Base-by-base conservation (phyloP, 2,113 vertebrate species). In the Strix aluco region DNA sequence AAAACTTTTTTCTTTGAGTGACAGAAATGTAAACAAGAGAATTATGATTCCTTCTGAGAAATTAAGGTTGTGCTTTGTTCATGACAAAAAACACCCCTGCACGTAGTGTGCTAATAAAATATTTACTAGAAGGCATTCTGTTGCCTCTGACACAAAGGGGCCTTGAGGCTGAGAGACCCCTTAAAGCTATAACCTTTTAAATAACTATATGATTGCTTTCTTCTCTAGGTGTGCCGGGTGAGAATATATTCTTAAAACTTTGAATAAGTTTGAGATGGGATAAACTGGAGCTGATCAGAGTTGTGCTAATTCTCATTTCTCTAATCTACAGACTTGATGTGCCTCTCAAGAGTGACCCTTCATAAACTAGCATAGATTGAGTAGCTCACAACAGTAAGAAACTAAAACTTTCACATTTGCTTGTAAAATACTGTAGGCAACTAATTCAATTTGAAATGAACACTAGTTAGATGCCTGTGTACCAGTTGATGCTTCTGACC, bases 11-110 rank as follows among this genome's bases (percentile, higher is more conserved):
- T 88, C n/a, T 72, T 90, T 94, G 71, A 95, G 65, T 75, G 94
- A 95, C 90, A 96, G 91, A 94, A 94, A 91, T 34, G 61, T 97
- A 97, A 97, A 97, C 86, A 97, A 92, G 96, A 97, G 92, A 92
- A 73, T 96, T 97, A 87, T 66, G 63, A 94, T 94, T 94, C 57
- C 92, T 69, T 96, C 90, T 88, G 83, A 97, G 85, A 94, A 95
- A 94, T 74, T 95, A 91, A 74, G 30, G 21, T 57, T 95, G 57
- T 80, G 44, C 71, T 93, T 93, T 97, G 81, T 92, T 97, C 51
- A 13, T 84, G 42, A 73, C 44, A 94, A 95, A 97, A 90, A 83
- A 62, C 12, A 42, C 40, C 40, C 40, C 38, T 81, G 42, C 88
- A 81, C 2, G 0, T 70, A 89, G 22, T 16, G 3, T 57, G 18